Percentiles rank a stretch among this genome's conserved stretches.
phyloP scores from a whole-genome alignment of 2,113 vertebrate genomes.

The Notothenia coriiceps region DNA sequence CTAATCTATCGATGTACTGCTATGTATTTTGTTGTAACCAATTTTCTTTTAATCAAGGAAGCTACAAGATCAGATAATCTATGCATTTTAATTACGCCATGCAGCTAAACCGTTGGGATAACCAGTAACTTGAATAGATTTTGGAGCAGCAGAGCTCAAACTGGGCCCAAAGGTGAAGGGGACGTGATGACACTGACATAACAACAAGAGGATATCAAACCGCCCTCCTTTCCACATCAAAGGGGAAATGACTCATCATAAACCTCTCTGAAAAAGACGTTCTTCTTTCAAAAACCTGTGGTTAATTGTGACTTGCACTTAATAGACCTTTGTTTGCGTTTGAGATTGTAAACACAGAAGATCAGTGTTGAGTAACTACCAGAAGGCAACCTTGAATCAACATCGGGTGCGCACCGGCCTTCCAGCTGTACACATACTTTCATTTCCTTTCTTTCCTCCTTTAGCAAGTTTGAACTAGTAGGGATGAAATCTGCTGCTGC shows the following conservation, averaged over 20 bases:
- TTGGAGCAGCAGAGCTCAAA: conserved; percentile 13
- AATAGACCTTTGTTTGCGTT: conserved; percentile 4
- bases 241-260: conserved; percentile 27
- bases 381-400: background rate
- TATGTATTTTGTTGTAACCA: background rate
- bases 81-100: conserved; percentile 7
- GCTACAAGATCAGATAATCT: conserved; percentile 4
- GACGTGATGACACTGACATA: conserved; percentile 30
- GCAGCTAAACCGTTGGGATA: background rate
- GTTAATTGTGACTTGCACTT: conserved; percentile 12
- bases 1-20: background rate
- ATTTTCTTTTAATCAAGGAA: background rate
- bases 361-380: background rate
- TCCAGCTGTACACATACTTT: background rate
- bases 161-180: conserved; percentile 5
- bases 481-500: conserved; percentile 32
- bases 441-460: background rate
- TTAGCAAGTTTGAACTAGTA: conserved; percentile 2
- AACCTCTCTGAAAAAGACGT: conserved; percentile 1
- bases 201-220: conserved; percentile 31
- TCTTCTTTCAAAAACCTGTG: background rate
- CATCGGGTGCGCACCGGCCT: background rate
- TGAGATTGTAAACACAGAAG: conserved; percentile 22
- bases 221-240: conserved; percentile 48
- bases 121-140: conserved; percentile 9